Conservation (phyloP, 2,113 vertebrate genomes). For the Hippotragus niger region DNA sequence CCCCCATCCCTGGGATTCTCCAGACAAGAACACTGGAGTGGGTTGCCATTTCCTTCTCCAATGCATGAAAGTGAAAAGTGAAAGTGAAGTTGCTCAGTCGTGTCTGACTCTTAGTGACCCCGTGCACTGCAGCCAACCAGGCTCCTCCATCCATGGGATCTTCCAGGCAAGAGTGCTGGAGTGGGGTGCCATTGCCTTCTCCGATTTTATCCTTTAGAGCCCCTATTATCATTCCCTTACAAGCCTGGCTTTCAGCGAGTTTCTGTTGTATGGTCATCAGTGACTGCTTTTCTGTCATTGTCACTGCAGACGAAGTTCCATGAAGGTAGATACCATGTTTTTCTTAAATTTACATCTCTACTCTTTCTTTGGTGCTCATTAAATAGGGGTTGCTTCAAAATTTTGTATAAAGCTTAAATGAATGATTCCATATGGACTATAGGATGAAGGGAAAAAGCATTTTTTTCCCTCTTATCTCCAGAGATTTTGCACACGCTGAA, state of each 20-base stretch:
- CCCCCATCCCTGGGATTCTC: too few species aligned
- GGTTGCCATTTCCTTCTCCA: too few species aligned
- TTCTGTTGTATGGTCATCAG: rapidly evolving
- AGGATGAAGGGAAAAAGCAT: not conserved
- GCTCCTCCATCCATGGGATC: too few species aligned
- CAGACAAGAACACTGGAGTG: too few species aligned
- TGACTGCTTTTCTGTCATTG: not conserved
- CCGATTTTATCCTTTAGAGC: not conserved
- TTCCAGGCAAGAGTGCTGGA: too few species aligned
- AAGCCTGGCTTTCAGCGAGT: not conserved
- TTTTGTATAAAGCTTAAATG: not conserved
- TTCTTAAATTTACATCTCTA: not conserved
- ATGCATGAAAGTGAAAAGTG: too few species aligned
- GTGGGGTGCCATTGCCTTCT: too few species aligned
- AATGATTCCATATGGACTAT: not conserved
- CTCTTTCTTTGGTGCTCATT: not conserved
- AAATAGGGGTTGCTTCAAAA: not conserved
- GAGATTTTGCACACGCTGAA: not conserved
- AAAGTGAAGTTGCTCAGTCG: too few species aligned
- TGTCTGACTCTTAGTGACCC: too few species aligned
- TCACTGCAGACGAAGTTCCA: not conserved
- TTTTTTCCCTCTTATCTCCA: not conserved
- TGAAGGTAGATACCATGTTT: not conserved
- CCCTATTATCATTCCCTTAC: too few species aligned
- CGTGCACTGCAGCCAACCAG: too few species aligned